Base-by-base conservation (phyloP, 2,888 invertebrate genomes). In the Panopea generosa region DNA sequence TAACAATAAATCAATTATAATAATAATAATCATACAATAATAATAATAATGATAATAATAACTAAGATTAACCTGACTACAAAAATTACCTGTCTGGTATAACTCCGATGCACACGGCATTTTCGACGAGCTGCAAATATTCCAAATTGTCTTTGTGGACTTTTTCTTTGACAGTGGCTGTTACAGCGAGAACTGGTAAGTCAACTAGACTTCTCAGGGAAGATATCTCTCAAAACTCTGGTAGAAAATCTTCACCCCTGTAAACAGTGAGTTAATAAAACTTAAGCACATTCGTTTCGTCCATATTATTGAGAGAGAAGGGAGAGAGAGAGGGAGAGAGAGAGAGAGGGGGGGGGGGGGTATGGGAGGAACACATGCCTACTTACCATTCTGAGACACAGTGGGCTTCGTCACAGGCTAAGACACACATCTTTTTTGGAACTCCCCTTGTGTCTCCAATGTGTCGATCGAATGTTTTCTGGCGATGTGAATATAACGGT, bases 401-500 rank as follows among this genome's bases (percentile, higher is more conserved):
- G 27, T 63, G 63, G 2, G 52, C 63, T 24, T 63, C 63, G 53
- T 63, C 63, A 22, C 16, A 33, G 7, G 63, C 63, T 14, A 63
- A 40, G 6, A 52, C 9, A 40, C 52, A 63, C n/a, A 63, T 14
- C 14, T 22, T 40, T 14, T 38, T 20, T 24, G 16, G 18, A 22
- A 59, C 38, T n/a, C 11, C 14, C 38, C 14, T 18, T 38, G 14
- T 52, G 50, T 24, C 63, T 63, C 40, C 52, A 63, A 3, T 18
- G 11, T 16, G 22, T n/a, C 16, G 22, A 52, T 26, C 52, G 63
- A 6, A 63, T 33, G 2, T 20, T 22, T 52, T 63, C 63, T 4
- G 63, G 63, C 14, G 63, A 29, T 3, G 63, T 63, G 38, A 63
- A 63, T 38, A 63, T 63, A 4, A 63, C 27, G 7, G 63, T 52